Percentiles rank a stretch among this genome's conserved stretches.
Evolutionary conservation across 2,797 vertebrate genomes (phyloP).

Genomic region (Xenopus petersii): DNA sequence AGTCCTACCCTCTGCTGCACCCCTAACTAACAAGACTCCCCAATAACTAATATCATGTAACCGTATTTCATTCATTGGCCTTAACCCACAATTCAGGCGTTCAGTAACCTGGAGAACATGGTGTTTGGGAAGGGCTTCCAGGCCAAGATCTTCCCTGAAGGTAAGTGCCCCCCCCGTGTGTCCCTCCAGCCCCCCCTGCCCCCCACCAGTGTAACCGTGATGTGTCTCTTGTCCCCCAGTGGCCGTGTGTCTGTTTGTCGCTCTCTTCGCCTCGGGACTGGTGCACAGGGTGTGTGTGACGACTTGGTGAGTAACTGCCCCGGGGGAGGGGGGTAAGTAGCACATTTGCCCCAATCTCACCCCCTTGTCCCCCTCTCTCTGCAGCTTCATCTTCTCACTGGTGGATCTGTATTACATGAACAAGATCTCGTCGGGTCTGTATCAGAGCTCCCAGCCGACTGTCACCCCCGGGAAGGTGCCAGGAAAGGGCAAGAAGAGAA

Average conservation of each 20-base stretch:
- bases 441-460: conserved; percentile 73
- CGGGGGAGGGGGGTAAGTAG: no score
- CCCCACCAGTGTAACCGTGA: neutral
- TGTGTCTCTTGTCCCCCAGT: conserved; percentile 51
- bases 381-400: conserved; percentile 72
- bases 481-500: conserved; percentile 89
- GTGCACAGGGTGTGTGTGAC: conserved; percentile 83
- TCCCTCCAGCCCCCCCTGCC: neutral
- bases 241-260: conserved; percentile 78
- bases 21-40: no score
- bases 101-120: conserved; percentile 93
- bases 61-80: conserved; percentile 43
- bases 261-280: conserved; percentile 88
- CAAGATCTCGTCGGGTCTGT: conserved; percentile 90
- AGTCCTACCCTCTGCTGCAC: no score
- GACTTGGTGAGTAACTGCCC: conserved; percentile 64
- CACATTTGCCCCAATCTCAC: neutral
- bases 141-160: conserved; percentile 94
- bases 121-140: conserved; percentile 96
- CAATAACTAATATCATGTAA: no score
- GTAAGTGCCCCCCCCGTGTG: conserved; percentile 66
- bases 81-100: conserved; percentile 80
- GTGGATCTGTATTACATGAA: conserved; percentile 92
- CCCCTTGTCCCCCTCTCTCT: neutral
- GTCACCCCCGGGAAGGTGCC: conserved; percentile 72